Conservation (phyloP, 92 coral and sea anemone genomes). For the Actinernus sp. region DNA sequence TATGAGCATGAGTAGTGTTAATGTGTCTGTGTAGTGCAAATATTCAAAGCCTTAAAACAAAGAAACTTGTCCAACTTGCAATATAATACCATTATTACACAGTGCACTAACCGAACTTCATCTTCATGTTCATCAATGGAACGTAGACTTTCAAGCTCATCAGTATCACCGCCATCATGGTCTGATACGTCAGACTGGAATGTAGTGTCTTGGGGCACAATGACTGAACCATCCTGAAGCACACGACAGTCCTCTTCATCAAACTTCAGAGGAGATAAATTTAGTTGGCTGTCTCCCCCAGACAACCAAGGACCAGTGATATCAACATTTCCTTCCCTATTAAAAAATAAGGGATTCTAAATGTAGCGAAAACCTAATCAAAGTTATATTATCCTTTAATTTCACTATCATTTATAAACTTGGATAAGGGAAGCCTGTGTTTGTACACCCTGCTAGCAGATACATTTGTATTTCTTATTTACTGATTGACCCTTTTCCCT, state of each 20-base stretch:
- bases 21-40: background rate
- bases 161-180: background rate
- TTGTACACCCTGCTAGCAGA: too few relatives aligned
- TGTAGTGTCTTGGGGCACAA: constrained; percentile 5
- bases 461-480: too few relatives aligned
- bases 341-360: too few relatives aligned
- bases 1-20: too few relatives aligned
- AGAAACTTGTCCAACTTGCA: too few relatives aligned
- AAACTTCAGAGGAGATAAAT: too few relatives aligned
- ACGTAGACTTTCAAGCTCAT: background rate
- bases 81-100: background rate
- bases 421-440: too few relatives aligned
- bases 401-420: too few relatives aligned
- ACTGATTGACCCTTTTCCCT: too few relatives aligned
- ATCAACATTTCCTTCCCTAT: too few relatives aligned
- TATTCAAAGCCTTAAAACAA: background rate
- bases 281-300: background rate
- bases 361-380: too few relatives aligned
- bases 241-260: background rate
- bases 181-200: constrained; percentile 14
- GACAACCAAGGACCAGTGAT: constrained; percentile 10
- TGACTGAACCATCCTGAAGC: constrained; percentile 2
- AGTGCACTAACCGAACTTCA: background rate
- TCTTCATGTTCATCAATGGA: background rate
- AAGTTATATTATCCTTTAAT: too few relatives aligned